Percentiles rank a stretch among this genome's conserved stretches.
phyloP scores from a whole-genome alignment of 1,140 invertebrate genomes.

The Rhyacophila brunnea region DNA sequence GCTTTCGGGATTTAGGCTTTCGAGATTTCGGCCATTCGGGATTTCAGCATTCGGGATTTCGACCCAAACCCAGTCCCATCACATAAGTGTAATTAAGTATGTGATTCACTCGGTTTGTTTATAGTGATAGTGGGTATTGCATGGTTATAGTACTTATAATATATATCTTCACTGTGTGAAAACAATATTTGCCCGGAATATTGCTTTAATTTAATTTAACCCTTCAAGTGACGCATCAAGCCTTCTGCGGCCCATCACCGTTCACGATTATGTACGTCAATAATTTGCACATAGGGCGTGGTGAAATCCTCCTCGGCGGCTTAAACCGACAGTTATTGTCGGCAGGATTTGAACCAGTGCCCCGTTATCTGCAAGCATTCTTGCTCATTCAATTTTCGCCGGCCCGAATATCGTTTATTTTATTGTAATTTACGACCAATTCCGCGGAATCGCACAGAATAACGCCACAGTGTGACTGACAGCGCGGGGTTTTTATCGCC shows the following conservation, averaged over 20 bases:
- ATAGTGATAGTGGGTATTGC: too few relatives aligned
- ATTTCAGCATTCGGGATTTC: too few relatives aligned
- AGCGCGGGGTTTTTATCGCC: conserved; percentile 5
- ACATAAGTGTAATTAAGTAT: too few relatives aligned
- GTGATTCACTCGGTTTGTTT: too few relatives aligned
- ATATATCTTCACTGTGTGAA: too few relatives aligned
- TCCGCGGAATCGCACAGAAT: conserved; percentile 4
- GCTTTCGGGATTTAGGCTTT: too few relatives aligned
- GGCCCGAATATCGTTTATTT: conserved; percentile 29
- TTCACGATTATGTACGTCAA: conserved; percentile 28
- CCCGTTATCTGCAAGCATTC: neutral
- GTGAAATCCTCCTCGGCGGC: neutral
- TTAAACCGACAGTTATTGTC: conserved; percentile 29
- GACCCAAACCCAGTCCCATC: too few relatives aligned
- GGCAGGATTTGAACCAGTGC: conserved; percentile 24
- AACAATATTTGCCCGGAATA: too few relatives aligned
- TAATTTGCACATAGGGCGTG: conserved; percentile 30
- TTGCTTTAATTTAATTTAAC: conserved; percentile 1
- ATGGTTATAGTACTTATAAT: too few relatives aligned
- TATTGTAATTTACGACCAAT: conserved; percentile 30
- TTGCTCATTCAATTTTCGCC: conserved; percentile 25
- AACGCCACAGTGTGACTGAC: conserved; percentile 30
- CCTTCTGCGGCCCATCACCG: conserved; percentile 2
- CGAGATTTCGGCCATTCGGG: too few relatives aligned
- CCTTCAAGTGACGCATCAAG: conserved; percentile 6